Base-by-base conservation (phyloP, 2,797 vertebrate species). In the Tamandua tetradactyla region DNA sequence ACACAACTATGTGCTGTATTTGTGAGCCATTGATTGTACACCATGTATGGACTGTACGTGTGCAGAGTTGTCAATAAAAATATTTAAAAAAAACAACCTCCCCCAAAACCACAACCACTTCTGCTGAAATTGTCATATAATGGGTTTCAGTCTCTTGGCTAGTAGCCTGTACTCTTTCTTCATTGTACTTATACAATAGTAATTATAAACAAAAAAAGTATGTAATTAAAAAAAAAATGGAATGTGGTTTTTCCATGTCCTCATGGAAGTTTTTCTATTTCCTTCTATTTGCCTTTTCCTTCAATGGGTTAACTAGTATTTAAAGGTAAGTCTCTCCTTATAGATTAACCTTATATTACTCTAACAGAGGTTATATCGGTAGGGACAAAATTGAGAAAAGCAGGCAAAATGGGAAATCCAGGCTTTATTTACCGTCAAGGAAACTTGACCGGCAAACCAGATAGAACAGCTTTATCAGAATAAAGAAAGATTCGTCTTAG, bases 341-440 rank as follows among this genome's bases (percentile, higher is more conserved):
- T 17, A 30, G 11, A 68, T 66, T 68, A 49, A 64, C 18, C 66
- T 94, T 57, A 84, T n/a, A 76, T 66, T 72, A 76, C 27, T 49
- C 27, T 92, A 92, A 81, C 74, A 83, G 62, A 79, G 40, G 64
- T 62, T 90, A 52, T 42, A 81, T 7, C 87, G 37, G 57, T 35
- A 93, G 35, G 62, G 17, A 91, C 22, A 83, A 94, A 49, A 42
- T 17, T 88, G 47, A 93, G 35, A 92, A 80, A 69, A 52, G 15
- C 55, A 71, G 57, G 35, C 8, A 75, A 30, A 88, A 59, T 89
- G 74, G 66, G 42, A 84, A 94, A 87, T 94, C 3, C 25, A 94
- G 85, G 57, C 25, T 40, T 87, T 20, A 35, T 25, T 57, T 68
- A 92, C 72, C 49, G 40, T 94, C 57, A 86, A 40, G 61, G 49